Conservation (phyloP, 2,797 vertebrate species). For the Manis crassicaudata region DNA sequence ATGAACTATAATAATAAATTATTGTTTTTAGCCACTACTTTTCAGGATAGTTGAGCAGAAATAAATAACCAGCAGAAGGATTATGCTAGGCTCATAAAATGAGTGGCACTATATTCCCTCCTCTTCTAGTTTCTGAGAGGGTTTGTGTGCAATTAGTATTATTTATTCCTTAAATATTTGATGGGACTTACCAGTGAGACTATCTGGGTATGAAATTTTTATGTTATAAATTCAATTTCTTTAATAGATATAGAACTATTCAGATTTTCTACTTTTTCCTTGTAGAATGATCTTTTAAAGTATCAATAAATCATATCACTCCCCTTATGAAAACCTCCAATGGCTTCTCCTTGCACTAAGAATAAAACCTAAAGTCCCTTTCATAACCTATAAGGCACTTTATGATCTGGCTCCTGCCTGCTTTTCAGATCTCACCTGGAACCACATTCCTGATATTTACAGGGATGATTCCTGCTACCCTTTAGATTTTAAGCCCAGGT, state of each 20-base stretch:
- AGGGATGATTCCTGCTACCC: not conserved
- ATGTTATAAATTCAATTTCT: slow-evolving; percentile 51
- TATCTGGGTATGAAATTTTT: slow-evolving; percentile 38
- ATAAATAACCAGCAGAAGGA: not conserved
- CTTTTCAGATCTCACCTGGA: not conserved
- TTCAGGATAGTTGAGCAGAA: slow-evolving; percentile 28
- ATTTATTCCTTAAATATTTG: slow-evolving; percentile 63
- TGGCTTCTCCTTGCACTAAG: not conserved
- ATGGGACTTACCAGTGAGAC: slow-evolving; percentile 52
- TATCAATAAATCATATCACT: slow-evolving; percentile 10
- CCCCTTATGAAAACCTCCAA: not conserved
- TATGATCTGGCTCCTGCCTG: not conserved
- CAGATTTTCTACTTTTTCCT: slow-evolving; percentile 40
- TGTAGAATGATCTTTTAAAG: slow-evolving; percentile 45
- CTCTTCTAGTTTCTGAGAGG: not conserved
- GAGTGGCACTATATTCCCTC: not conserved
- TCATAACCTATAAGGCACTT: not conserved
- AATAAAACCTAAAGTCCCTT: slow-evolving; percentile 11
- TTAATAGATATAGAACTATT: slow-evolving; percentile 37
- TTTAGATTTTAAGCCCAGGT: not conserved
- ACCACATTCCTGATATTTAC: not conserved
- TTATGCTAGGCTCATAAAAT: not conserved
- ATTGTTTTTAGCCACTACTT: slow-evolving; percentile 12
- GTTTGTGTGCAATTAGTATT: not conserved
- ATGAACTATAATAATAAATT: not conserved